phyloP scores from a whole-genome alignment of 2,888 invertebrate species.

The Silvanus unidentatus region DNA sequence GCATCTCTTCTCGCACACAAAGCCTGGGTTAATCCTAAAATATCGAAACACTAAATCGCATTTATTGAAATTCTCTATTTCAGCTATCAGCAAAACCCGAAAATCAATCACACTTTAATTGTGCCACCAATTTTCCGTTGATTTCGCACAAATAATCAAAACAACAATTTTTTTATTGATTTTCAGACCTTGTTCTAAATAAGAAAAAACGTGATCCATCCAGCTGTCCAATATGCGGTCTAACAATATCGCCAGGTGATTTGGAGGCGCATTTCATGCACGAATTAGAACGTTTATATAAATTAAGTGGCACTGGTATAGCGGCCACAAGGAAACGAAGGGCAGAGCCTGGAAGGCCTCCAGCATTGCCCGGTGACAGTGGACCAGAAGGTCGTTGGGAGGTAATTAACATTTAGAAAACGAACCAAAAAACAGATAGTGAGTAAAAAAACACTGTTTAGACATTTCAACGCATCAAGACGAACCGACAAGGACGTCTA shows the following conservation, averaged over 20 bases:
- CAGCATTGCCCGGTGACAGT: constrained; percentile 46
- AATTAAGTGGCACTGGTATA: constrained; percentile 50
- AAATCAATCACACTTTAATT: too few species aligned
- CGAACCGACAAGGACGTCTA: constrained; percentile 63
- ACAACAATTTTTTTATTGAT: too few species aligned
- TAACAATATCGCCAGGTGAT: constrained; percentile 60
- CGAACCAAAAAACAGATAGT: too few species aligned
- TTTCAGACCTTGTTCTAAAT: constrained; percentile 32
- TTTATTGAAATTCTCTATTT: too few species aligned
- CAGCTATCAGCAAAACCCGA: too few species aligned
- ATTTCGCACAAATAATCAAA: too few species aligned
- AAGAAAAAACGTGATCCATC: constrained; percentile 45
- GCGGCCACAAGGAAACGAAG: constrained; percentile 46
- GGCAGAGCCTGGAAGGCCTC: constrained; percentile 41
- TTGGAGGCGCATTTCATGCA: constrained; percentile 63
- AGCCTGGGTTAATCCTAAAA: too few species aligned
- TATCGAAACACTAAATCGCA: too few species aligned
- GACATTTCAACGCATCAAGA: constrained; percentile 65
- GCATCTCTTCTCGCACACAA: too few species aligned
- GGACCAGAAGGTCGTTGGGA: constrained; percentile 61
- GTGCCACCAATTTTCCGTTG: too few species aligned
- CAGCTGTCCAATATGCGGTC: constrained; percentile 64
- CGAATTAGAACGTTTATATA: constrained; percentile 63
- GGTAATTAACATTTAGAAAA: constrained; percentile 44
- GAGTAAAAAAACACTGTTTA: constrained; percentile 28